Evolutionary conservation across 2,113 vertebrate genomes (phyloP).

Genomic region (Trematocara variabile): DNA sequence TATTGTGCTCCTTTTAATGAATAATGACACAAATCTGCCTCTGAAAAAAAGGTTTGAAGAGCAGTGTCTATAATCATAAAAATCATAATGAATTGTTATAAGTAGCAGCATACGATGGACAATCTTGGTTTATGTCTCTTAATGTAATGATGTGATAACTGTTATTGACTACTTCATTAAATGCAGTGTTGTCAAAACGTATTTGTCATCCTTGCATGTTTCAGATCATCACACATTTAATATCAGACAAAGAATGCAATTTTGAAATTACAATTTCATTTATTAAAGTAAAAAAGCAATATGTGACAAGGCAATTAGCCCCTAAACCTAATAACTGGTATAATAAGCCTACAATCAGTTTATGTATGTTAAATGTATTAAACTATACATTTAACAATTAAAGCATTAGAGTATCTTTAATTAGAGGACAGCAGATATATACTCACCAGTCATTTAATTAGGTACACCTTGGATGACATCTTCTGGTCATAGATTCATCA

Average conservation of each 20-base stretch:
- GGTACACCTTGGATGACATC: background rate
- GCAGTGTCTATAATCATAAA: background rate
- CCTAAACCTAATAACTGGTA: background rate
- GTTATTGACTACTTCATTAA: background rate
- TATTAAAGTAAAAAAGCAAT: background rate
- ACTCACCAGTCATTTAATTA: background rate
- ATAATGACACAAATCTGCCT: background rate
- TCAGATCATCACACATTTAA: background rate
- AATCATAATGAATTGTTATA: background rate
- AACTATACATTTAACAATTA: background rate
- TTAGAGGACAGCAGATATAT: background rate
- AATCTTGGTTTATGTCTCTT: background rate
- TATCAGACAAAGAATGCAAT: background rate
- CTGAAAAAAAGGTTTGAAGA: background rate
- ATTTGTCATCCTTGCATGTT: background rate
- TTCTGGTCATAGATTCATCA: background rate
- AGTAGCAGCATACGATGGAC: background rate
- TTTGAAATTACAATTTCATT: background rate
- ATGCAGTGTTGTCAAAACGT: background rate
- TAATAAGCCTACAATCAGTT: background rate
- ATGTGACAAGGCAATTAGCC: background rate
- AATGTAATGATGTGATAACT: background rate
- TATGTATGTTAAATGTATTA: background rate
- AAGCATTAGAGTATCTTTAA: background rate
- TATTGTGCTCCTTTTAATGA: background rate